Evolutionary conservation across 2,888 invertebrate genomes (phyloP).

Genomic region (Athrips mouffetella): DNA sequence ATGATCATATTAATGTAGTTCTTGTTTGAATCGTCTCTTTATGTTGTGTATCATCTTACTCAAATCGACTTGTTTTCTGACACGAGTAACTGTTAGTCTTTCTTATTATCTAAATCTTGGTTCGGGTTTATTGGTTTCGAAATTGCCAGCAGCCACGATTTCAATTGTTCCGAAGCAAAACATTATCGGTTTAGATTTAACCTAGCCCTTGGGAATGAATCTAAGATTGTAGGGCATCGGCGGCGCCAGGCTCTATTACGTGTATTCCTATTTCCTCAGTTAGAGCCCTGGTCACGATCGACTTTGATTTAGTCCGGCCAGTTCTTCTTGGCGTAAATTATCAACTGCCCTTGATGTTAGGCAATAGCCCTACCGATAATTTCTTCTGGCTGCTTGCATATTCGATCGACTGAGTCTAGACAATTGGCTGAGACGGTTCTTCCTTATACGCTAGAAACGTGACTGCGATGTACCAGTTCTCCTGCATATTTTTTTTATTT

Average conservation of each 20-base stretch:
- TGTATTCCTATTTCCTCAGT: conserved; percentile 34
- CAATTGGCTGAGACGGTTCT: conserved; percentile 1
- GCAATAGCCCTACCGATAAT: conserved; percentile 24
- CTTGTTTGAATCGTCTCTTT: too few relatives aligned
- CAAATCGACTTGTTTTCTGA: too few relatives aligned
- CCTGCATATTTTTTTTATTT: neutral
- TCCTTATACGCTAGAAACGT: neutral
- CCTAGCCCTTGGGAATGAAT: conserved; percentile 28
- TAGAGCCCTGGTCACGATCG: conserved; percentile 49
- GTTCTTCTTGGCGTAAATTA: conserved; percentile 38
- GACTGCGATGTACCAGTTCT: conserved; percentile 1
- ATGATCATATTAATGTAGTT: conserved; percentile 11
- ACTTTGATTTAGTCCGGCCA: conserved; percentile 39
- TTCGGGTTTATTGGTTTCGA: conserved; percentile 5
- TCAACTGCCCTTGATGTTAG: conserved; percentile 34
- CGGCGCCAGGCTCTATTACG: conserved; percentile 32
- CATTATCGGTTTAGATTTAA: conserved; percentile 18
- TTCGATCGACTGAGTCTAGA: conserved; percentile 2
- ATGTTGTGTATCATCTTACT: too few relatives aligned
- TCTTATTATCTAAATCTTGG: neutral
- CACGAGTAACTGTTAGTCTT: too few relatives aligned
- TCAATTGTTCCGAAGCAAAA: conserved; percentile 4
- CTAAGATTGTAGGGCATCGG: conserved; percentile 30
- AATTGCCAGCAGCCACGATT: neutral
- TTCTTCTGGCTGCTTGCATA: conserved; percentile 15